Evolutionary conservation across 37 sponge, comb jelly and placozoan genomes (phyloP), one percentile per base, ranked within the genome.

Genomic region (Mnemiopsis leidyi): DNA sequence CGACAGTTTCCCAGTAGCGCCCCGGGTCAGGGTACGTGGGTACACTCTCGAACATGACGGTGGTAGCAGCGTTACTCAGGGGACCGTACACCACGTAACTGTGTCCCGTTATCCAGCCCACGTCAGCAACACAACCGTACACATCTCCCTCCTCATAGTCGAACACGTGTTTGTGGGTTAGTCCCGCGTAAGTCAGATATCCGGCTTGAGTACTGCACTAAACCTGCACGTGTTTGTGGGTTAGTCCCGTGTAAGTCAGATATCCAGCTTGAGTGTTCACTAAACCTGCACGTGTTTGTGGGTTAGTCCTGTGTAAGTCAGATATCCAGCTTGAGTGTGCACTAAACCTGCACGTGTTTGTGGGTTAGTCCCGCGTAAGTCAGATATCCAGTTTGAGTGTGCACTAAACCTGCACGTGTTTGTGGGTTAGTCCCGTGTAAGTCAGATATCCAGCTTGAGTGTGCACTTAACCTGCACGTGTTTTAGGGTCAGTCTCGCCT

Each of bases 91-190:
- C 95, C 18, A 95, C 96, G 85, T 96, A 95, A 30, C 96, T 95
- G 94, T 97, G 98, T 23, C 98, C 98, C 38, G 98, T 96, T 83
- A 97, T 96, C 98, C 98, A 97, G 31, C 98, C 98, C 95, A 97
- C 95, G 93, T 97, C 98, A 82, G 98, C 98, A 69, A 97, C 98
- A 95, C 98, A 97, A 13, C 95, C 96, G 95, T 94, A 97, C 48
- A 96, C 92, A 69, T 97, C 98, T 33, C 95, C 96, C 85, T 94
- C 94, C 67, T 93, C 79, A 88, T 96, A 96, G 94, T 97, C 98
- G 96, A 97, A 97, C 36, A 95, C 97, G 79, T 95, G 96, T 94
- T 97, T 93, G 25, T 96, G 96, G 79, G 98, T 96, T 37, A 96
- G 85, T 38, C 96, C 95, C 38, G 98, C 94, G 90, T 96, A 96